Percentiles rank a stretch among this genome's conserved stretches.
Evolutionary conservation across 2,113 vertebrate genomes (phyloP).

Genomic region (Grammomys surdaster): DNA sequence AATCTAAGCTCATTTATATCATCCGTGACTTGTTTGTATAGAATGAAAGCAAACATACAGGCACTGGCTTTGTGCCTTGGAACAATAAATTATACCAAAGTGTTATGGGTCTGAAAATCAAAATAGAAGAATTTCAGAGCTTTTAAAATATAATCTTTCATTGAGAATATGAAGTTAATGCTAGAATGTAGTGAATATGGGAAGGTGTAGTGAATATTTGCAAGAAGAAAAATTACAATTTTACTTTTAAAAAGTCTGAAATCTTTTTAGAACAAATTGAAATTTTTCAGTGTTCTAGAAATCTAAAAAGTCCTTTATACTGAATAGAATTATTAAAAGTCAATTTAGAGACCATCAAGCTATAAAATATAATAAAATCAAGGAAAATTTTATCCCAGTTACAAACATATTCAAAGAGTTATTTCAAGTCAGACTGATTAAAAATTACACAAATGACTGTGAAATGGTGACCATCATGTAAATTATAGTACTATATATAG

Average conservation of each 20-base stretch:
- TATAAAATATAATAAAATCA: constrained; percentile 56
- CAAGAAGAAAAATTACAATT: constrained; percentile 47
- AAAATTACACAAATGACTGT: constrained; percentile 28
- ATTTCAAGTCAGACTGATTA: constrained; percentile 46
- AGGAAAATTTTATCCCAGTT: background rate
- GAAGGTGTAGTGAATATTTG: too few species aligned
- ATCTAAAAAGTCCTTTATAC: background rate
- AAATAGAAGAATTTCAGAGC: constrained; percentile 23
- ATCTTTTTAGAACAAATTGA: constrained; percentile 35
- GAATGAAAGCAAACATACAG: constrained; percentile 68
- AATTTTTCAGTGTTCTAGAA: background rate
- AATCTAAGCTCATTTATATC: constrained; percentile 92
- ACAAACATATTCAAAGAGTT: background rate
- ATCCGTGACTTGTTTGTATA: constrained; percentile 88
- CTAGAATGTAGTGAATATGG: background rate
- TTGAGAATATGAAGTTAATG: constrained; percentile 21
- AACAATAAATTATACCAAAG: constrained; percentile 37
- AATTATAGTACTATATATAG: background rate
- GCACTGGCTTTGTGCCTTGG: constrained; percentile 32
- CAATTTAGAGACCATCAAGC: constrained; percentile 23
- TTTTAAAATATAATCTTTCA: constrained; percentile 19
- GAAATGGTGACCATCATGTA: constrained; percentile 31
- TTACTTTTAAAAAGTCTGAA: constrained; percentile 34
- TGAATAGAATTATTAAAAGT: constrained; percentile 44
- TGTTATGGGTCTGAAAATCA: background rate